Conservation (phyloP, 2,113 vertebrate species). For the Todiramphus chloris region DNA sequence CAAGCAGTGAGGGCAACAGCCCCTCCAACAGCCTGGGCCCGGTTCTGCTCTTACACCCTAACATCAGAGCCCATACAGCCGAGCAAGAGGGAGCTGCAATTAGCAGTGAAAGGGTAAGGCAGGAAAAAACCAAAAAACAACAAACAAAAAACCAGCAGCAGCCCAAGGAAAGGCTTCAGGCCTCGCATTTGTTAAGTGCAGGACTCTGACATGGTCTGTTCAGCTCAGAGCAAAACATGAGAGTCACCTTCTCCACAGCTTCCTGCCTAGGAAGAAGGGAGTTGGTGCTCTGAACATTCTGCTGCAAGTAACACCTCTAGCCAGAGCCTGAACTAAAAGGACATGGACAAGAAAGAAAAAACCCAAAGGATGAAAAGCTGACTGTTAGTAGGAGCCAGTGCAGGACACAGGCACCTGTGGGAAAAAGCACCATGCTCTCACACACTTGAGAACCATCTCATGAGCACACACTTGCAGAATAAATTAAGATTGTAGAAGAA, state of each 20-base stretch:
- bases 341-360: not conserved
- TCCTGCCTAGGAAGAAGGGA: not conserved
- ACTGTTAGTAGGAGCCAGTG: not conserved
- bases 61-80: not conserved
- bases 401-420: accelerated
- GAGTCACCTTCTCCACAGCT: not conserved
- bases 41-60: not conserved
- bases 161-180: not conserved
- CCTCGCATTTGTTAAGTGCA: not conserved
- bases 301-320: not conserved
- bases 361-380: not conserved
- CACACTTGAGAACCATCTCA: not conserved
- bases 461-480: not conserved
- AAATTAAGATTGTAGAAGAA: not conserved
- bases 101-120: not conserved
- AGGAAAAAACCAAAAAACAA: too few species aligned
- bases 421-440: not conserved
- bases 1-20: not conserved
- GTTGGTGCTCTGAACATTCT: not conserved
- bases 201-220: not conserved
- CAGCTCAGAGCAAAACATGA: not conserved
- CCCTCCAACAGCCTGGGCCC: not conserved
- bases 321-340: not conserved
- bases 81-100: not conserved
- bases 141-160: not conserved